Conservation (phyloP, 2,797 vertebrate species). For the Hapalemur alaotrensis region DNA sequence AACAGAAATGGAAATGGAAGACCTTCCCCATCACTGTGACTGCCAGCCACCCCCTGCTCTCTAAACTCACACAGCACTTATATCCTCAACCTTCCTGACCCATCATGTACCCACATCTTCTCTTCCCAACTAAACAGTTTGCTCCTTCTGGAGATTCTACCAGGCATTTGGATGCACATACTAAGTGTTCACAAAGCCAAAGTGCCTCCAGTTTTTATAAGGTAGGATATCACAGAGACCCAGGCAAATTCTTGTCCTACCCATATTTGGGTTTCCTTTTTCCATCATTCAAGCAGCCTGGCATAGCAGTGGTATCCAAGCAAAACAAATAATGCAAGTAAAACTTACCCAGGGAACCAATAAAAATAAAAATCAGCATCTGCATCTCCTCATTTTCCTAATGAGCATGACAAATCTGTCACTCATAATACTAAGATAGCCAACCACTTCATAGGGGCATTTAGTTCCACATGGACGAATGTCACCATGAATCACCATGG, state of each 20-base stretch:
- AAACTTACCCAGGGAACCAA: not conserved
- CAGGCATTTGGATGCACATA: not conserved
- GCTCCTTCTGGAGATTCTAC: not conserved
- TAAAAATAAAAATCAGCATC: not conserved
- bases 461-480: not conserved
- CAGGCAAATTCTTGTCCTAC: not conserved
- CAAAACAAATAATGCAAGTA: not conserved
- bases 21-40: not conserved
- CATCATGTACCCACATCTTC: not conserved
- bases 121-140: not conserved
- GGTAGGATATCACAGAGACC: not conserved
- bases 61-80: not conserved
- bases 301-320: not conserved
- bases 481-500: not conserved
- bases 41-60: not conserved
- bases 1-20: not conserved
- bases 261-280: not conserved
- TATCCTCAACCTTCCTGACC: not conserved
- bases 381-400: conserved; percentile 9
- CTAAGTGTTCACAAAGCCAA: conserved; percentile 23
- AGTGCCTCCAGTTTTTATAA: not conserved
- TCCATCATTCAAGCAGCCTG: not conserved
- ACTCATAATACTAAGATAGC: conserved; percentile 12
- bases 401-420: not conserved
- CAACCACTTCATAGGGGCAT: not conserved